phyloP scores from a whole-genome alignment of 2,113 vertebrate species.

The Myrmecobius fasciatus region DNA sequence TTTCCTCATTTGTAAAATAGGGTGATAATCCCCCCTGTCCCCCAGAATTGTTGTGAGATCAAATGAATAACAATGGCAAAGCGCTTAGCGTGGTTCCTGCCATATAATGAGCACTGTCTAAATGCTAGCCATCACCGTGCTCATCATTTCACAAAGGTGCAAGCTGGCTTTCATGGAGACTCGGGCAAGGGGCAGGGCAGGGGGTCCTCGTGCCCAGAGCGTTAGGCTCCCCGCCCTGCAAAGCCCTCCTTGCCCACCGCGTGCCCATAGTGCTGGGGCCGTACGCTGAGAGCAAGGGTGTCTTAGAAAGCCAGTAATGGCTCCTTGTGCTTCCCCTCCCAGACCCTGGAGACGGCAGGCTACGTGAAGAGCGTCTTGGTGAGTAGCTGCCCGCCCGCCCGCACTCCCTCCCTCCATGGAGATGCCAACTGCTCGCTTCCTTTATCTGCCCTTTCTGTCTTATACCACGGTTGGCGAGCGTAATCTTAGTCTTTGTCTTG shows the following conservation, averaged over 20 bases:
- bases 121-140: too few species aligned
- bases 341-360: conserved; percentile 96
- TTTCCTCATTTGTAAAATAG: not conserved
- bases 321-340: conserved; percentile 38
- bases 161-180: not conserved
- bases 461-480: too few species aligned
- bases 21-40: not conserved
- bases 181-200: not conserved
- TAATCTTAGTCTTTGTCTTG: not conserved
- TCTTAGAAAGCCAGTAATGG: not conserved
- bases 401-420: rapidly evolving
- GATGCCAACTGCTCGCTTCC: rapidly evolving
- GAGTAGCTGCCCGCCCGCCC: conserved; percentile 74
- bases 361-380: conserved; percentile 96
- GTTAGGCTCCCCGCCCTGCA: not conserved
- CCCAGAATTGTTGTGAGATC: not conserved
- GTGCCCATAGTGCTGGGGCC: not conserved
- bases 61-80: too few species aligned
- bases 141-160: not conserved
- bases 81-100: not conserved
- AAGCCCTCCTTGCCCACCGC: rapidly evolving
- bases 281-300: rapidly evolving
- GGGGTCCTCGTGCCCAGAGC: rapidly evolving
- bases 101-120: too few species aligned
- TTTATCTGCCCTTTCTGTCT: too few species aligned